Evolutionary conservation across 2,888 invertebrate genomes (phyloP), one percentile per base, ranked within the genome.

Genomic region (Chrysina gloriosa): DNA sequence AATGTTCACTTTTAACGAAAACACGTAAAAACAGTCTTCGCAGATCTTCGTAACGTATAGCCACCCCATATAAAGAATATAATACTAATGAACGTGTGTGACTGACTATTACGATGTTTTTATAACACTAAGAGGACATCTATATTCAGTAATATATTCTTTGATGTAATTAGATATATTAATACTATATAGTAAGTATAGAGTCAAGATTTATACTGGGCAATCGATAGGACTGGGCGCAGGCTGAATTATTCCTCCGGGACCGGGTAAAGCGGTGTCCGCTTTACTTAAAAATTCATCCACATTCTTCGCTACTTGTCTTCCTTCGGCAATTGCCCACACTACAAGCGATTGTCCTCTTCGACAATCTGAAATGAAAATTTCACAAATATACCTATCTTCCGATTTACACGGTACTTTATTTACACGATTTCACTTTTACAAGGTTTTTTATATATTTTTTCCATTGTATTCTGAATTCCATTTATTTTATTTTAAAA

Each of bases 281-380:
- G 89, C 89, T 50, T 88, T 87, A 77, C 89, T 90, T 11, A 99
- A 88, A 83, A 89, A 92, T 63, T 91, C 86, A 82, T 99, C 99
- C 1, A 98, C 92, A 75, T 96, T 94, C 45, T 97, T 87, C 9
- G 99, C 99, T 5, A 97, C 98, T 84, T 97, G 98, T n/a, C 99
- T 88, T 1, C 99, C 99, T 83, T 99, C 99, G 0, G 95, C 88
- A 72, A 99, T 99, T 16, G 98, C 99, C 96, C 98, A 98, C 5
- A 99, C 99, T 2, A 99, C 97, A 67, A 99, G 86, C 0, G 98
- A 98, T 81, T 99, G 99, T n/a, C 99, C 99, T 75, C 98, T 90
- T 31, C 97, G 92, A 82, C 98, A 99, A 87, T 99, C 99, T 96
- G 81, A 71, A 82, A 77, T 67, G 72, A 66, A 42, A 39, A 54